phyloP scores from a whole-genome alignment of 2,797 vertebrate genomes.

The Schizopygopsis pylzovi region DNA sequence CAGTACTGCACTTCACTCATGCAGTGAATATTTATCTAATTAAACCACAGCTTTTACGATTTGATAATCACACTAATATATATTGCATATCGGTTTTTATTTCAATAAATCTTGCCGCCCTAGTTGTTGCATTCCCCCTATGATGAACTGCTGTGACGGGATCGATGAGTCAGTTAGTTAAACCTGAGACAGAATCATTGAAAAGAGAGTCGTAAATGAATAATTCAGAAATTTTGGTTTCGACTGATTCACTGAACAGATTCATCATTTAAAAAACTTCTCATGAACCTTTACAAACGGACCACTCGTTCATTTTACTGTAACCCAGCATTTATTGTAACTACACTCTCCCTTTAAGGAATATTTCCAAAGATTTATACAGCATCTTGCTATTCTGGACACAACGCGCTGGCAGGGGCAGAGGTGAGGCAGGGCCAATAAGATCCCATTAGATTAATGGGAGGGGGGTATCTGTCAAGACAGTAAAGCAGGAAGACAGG shows the following conservation, averaged over 20 bases:
- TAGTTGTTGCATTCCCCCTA: background rate
- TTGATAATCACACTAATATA: background rate
- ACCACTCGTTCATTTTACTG: background rate
- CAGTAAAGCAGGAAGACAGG: slow-evolving; percentile 36
- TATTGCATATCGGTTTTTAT: background rate
- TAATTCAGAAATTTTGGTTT: background rate
- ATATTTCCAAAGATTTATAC: background rate
- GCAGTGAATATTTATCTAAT: background rate
- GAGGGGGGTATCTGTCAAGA: slow-evolving; percentile 42
- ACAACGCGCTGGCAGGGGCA: slow-evolving; percentile 14
- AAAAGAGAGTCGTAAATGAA: background rate
- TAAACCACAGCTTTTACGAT: background rate
- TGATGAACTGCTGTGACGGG: background rate
- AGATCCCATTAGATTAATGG: slow-evolving; percentile 46
- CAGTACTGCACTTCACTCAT: background rate
- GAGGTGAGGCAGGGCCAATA: slow-evolving; percentile 40
- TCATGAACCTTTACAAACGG: background rate
- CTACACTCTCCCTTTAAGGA: slow-evolving; percentile 9
- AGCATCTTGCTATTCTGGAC: slow-evolving; percentile 17
- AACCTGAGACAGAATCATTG: background rate
- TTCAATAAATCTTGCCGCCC: background rate
- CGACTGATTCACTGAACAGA: background rate
- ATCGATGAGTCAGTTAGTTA: background rate
- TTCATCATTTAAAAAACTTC: background rate
- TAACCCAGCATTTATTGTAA: background rate